phyloP scores from a whole-genome alignment of 2,888 invertebrate species.

The Epistrophe grossulariae region DNA sequence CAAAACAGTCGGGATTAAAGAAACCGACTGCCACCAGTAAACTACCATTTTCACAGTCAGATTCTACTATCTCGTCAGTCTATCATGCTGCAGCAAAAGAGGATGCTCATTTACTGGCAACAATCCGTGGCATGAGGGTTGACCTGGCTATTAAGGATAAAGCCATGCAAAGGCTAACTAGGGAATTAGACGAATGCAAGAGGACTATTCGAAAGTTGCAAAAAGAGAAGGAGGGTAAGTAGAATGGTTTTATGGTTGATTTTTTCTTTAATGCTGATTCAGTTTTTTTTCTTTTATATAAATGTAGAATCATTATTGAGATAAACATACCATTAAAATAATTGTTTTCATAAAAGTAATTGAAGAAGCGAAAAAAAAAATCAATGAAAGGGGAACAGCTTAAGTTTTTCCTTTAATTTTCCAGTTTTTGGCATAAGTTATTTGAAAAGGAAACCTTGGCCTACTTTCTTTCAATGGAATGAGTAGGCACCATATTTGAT shows the following conservation, averaged over 20 bases:
- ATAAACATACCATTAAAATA: conserved; percentile 21
- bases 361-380: conserved; percentile 1
- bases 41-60: conserved; percentile 85
- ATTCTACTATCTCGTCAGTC: conserved; percentile 82
- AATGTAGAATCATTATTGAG: conserved; percentile 12
- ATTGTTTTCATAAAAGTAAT: conserved; percentile 30
- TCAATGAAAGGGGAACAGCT: conserved; percentile 13
- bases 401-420: conserved; percentile 7
- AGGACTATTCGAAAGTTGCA: conserved; percentile 91
- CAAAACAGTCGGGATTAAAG: conserved; percentile 85
- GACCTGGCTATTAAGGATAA: conserved; percentile 91
- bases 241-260: not conserved
- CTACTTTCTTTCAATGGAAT: conserved; percentile 4
- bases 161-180: conserved; percentile 88
- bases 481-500: not conserved
- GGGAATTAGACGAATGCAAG: conserved; percentile 90
- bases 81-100: conserved; percentile 86
- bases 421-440: not conserved
- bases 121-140: conserved; percentile 90
- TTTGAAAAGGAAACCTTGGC: conserved; percentile 24
- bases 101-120: conserved; percentile 91
- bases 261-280: not conserved
- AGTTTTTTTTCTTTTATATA: not conserved
- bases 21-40: conserved; percentile 82
- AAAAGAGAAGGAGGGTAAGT: conserved; percentile 89